Conservation (phyloP, 2,113 vertebrate species). For the Balaenoptera acutorostrata region DNA sequence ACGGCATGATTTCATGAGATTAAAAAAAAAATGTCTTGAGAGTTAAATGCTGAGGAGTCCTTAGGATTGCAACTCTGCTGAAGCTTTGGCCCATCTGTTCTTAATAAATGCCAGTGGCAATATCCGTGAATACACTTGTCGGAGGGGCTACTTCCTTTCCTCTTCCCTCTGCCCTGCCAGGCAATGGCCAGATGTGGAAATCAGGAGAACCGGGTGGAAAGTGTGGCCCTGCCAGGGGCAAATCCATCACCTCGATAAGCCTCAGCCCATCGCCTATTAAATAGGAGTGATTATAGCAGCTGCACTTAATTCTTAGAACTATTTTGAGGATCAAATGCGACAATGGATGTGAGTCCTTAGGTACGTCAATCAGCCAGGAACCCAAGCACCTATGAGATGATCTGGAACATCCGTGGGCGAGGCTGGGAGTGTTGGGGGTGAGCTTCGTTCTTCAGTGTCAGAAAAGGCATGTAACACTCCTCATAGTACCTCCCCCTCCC, state of each 20-base stretch:
- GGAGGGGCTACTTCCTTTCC: neutral
- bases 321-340: neutral
- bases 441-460: neutral
- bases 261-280: neutral
- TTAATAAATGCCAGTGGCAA: constrained; percentile 37
- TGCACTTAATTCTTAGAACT: neutral
- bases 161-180: neutral
- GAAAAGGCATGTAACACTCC: neutral
- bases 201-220: neutral
- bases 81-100: constrained; percentile 14
- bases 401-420: neutral
- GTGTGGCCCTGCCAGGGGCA: neutral
- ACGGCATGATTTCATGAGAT: neutral
- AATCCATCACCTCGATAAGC: neutral
- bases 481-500: neutral
- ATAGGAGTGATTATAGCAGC: neutral
- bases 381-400: neutral
- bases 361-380: neutral
- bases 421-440: neutral
- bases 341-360: neutral
- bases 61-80: neutral
- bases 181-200: neutral
- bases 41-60: neutral
- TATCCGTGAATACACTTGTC: neutral
- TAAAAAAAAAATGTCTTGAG: neutral